These are phyloP conservation scores for Eulemur macaco DNA, from an alignment of 2,113 vertebrate species.

Conservation along the genomic window DNA sequence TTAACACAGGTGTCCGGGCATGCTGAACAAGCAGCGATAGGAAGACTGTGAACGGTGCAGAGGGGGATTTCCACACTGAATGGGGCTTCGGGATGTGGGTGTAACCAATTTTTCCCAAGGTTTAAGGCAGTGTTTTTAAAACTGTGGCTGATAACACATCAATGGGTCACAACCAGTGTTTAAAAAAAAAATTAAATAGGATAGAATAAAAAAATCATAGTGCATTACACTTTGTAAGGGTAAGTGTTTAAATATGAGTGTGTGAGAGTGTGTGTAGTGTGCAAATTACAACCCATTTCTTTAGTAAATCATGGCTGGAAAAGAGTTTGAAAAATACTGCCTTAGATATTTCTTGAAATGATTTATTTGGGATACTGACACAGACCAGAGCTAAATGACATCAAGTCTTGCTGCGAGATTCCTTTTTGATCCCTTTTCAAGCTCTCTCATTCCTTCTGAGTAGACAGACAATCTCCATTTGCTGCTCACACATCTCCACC, in stretches of 20 bases:
- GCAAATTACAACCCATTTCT: background rate
- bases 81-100: background rate
- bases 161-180: background rate
- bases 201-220: background rate
- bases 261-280: background rate
- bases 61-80: background rate
- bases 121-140: slow-evolving; percentile 29
- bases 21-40: background rate
- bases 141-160: background rate
- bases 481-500: background rate
- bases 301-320: background rate
- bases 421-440: background rate
- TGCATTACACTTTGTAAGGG: background rate
- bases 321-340: background rate
- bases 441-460: background rate
- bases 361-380: background rate
- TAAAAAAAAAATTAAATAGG: slow-evolving; percentile 25
- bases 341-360: slow-evolving; percentile 5
- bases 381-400: background rate
- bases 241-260: background rate
- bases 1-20: background rate
- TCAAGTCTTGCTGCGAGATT: background rate
- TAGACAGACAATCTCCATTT: background rate
- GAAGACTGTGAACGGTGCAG: background rate
- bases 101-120: background rate